Conservation (phyloP, 2,113 vertebrate genomes). For the Ciconia boyciana region DNA sequence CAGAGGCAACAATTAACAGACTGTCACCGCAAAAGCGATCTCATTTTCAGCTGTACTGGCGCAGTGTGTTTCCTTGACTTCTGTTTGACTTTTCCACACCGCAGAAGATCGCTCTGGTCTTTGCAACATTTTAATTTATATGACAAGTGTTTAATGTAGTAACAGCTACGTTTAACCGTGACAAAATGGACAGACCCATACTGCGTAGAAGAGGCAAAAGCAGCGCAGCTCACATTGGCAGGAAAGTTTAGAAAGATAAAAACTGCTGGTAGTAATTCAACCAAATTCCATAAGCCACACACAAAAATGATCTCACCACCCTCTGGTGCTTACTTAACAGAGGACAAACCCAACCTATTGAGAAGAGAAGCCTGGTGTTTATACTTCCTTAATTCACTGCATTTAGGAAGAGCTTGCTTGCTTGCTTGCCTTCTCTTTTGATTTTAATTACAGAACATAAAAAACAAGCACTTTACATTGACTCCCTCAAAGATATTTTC, state of each 20-base stretch:
- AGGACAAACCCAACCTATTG: neutral
- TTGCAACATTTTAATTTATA: neutral
- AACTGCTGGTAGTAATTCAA: neutral
- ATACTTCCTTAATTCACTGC: neutral
- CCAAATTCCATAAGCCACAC: neutral
- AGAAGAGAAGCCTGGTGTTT: neutral
- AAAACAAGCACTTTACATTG: neutral
- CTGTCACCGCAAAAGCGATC: neutral
- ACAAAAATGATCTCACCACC: neutral
- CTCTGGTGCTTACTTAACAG: neutral
- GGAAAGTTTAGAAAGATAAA: neutral
- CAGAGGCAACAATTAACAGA: conserved; percentile 27
- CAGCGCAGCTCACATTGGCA: neutral
- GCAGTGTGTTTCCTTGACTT: neutral
- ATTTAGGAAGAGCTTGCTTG: neutral
- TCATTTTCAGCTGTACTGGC: neutral
- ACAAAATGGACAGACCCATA: neutral
- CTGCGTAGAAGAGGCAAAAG: neutral
- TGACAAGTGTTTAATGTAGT: neutral
- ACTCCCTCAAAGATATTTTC: neutral
- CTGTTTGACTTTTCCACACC: neutral
- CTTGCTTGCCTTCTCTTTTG: neutral
- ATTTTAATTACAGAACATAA: neutral
- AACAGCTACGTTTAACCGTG: neutral
- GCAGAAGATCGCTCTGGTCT: neutral